Evolutionary conservation across 2,888 invertebrate genomes (phyloP), one percentile per base, ranked within the genome.

Genomic region (Drosophila mettleri): DNA sequence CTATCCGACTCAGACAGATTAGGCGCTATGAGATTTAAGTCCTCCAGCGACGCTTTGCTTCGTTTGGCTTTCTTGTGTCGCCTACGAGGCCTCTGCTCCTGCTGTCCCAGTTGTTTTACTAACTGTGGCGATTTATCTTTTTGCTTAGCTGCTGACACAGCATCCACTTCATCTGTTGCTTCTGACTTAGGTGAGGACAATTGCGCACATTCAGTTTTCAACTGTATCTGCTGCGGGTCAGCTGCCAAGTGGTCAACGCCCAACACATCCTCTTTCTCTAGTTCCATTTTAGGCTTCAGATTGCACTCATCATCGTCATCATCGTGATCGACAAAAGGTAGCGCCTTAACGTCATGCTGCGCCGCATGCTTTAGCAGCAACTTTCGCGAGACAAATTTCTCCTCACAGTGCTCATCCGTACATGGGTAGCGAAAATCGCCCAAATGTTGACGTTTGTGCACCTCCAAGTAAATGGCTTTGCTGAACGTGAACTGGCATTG

Each of bases 1-100:
- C 95, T 96, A 82, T 97, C 97, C 90, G 96, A 96, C 86, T 97
- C 97, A 0, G 97, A 97, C 41, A 97, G 93, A 93, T 97, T 97
- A 41, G 97, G 93, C 3, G 96, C 97, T 3, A 96, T 97, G 58
- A 97, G 93, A 92, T 97, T 95, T 2, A 95, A 93, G 87, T 95
- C 95, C 5, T 95, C 94, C 54, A 92, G 60, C 6, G 89, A 90
- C 52, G 91, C 91, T 62, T 92, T 92, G 31, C 85, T 88, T 2
- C 90, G 86, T 54, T 91, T 92, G 46, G 89, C 89, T 62, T 91
- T 92, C 55, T 92, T 92, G 61, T 90, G 92, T 6, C 91, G 89
- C 75, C 91, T 93, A n/a, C 90, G 90, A 54, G 81, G 87, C 12
- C 65, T 49, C 27, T 41, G 74, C 31, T 66, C 55, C 5, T 34